phyloP scores from a whole-genome alignment of 1,140 invertebrate species.

The Plodia interpunctella region DNA sequence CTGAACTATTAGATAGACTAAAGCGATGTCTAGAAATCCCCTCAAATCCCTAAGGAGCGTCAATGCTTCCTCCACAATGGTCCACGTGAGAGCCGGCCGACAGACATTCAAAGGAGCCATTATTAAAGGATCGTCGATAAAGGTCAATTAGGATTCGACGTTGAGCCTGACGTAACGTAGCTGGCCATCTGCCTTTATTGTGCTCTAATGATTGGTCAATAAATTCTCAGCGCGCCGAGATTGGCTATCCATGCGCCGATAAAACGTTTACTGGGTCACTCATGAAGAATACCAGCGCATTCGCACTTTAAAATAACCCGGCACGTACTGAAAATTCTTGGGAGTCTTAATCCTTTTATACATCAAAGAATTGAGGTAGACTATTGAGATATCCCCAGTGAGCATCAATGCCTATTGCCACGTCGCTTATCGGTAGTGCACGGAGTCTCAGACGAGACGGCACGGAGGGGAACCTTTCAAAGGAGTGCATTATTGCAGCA shows the following conservation, averaged over 20 bases:
- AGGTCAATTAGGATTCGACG: conserved; percentile 52
- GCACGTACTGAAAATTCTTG: conserved; percentile 22
- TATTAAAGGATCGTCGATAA: conserved; percentile 48
- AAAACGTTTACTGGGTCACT: conserved; percentile 22
- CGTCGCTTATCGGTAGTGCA: conserved; percentile 64
- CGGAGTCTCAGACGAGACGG: conserved; percentile 20
- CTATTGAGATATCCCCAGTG: conserved; percentile 66
- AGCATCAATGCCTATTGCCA: conserved; percentile 72
- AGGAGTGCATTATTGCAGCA: conserved; percentile 42
- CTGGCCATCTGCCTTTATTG: conserved; percentile 23
- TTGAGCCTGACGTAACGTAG: conserved; percentile 18
- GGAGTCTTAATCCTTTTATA: conserved; percentile 61
- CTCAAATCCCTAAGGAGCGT: conserved; percentile 53
- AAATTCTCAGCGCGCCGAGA: conserved; percentile 16
- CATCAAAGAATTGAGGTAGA: conserved; percentile 62
- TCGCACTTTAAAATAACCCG: conserved; percentile 11
- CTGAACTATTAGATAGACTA: conserved; percentile 20
- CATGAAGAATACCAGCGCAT: conserved; percentile 12
- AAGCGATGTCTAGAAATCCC: conserved; percentile 42
- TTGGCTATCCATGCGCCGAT: conserved; percentile 13
- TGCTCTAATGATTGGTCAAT: conserved; percentile 27
- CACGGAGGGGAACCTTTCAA: conserved; percentile 36
- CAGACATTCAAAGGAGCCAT: conserved; percentile 61
- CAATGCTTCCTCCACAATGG: conserved; percentile 42
- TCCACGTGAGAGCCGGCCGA: conserved; percentile 41